Evolutionary conservation across 2,888 invertebrate species (phyloP).

Genomic region (Andricus curvator): DNA sequence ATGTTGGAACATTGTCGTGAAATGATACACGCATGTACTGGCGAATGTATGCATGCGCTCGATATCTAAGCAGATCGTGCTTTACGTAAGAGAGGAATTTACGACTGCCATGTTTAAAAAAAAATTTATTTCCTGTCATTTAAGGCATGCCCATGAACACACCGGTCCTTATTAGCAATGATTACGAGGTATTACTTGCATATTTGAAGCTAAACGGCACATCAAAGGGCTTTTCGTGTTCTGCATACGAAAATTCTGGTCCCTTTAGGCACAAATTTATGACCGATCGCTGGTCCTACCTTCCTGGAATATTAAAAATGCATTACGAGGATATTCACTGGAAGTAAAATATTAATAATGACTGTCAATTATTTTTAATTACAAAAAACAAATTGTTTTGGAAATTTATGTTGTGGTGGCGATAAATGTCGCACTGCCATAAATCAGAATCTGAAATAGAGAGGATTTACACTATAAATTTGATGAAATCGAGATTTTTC

Average conservation of each 20-base stretch:
- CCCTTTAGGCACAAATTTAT: slow-evolving; percentile 48
- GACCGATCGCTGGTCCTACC: slow-evolving; percentile 8
- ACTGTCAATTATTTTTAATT: slow-evolving; percentile 18
- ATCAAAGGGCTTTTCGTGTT: slow-evolving; percentile 62
- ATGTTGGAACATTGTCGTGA: slow-evolving; percentile 48
- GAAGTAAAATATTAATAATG: background rate
- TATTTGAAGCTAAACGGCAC: slow-evolving; percentile 71
- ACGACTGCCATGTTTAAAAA: background rate
- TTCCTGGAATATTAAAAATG: slow-evolving; percentile 22
- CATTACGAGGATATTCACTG: background rate
- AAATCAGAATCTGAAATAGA: too few relatives aligned
- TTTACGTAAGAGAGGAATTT: slow-evolving; percentile 28
- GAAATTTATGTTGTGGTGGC: background rate
- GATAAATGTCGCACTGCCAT: too few relatives aligned
- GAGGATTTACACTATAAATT: too few relatives aligned
- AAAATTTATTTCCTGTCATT: slow-evolving; percentile 49
- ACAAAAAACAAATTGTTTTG: background rate
- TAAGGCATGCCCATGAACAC: slow-evolving; percentile 41
- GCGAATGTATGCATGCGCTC: slow-evolving; percentile 4
- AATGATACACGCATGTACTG: slow-evolving; percentile 52
- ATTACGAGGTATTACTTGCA: slow-evolving; percentile 71
- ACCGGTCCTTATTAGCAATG: slow-evolving; percentile 66
- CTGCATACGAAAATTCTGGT: slow-evolving; percentile 63
- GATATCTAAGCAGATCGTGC: slow-evolving; percentile 36
- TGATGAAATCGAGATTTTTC: too few relatives aligned